Percentiles rank a stretch among this genome's conserved stretches.
phyloP scores from a whole-genome alignment of 2,888 invertebrate species.

The Chloroclystis v-ata region DNA sequence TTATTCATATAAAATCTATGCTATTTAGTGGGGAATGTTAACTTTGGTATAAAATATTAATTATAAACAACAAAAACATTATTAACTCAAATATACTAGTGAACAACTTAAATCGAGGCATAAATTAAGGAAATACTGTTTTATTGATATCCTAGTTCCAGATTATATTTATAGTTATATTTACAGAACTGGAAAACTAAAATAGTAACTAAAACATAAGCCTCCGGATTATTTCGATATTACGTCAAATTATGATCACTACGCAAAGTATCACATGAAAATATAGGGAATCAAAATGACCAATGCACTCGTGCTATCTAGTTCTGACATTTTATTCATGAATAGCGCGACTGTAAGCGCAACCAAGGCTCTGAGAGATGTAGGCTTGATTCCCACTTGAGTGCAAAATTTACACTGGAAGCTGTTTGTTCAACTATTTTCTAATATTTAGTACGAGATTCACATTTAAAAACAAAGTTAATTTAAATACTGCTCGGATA shows the following conservation, averaged over 20 bases:
- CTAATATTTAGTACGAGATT: too few relatives aligned
- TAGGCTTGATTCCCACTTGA: too few relatives aligned
- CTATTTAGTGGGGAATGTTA: constrained; percentile 83
- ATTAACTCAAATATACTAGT: constrained; percentile 68
- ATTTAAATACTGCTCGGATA: too few relatives aligned
- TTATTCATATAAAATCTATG: constrained; percentile 53
- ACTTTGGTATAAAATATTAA: constrained; percentile 84
- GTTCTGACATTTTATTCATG: too few relatives aligned
- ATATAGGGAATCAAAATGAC: too few relatives aligned
- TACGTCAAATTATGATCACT: constrained; percentile 2
- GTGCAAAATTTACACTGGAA: too few relatives aligned
- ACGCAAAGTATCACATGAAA: too few relatives aligned
- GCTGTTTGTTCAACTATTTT: too few relatives aligned
- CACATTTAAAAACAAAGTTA: too few relatives aligned
- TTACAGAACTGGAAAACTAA: constrained; percentile 67
- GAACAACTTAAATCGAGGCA: constrained; percentile 69
- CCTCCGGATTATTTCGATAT: constrained; percentile 29
- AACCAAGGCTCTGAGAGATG: too few relatives aligned
- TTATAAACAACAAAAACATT: constrained; percentile 74
- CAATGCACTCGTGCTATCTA: too few relatives aligned
- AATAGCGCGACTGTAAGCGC: too few relatives aligned
- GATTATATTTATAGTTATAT: constrained; percentile 63
- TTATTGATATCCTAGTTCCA: constrained; percentile 65
- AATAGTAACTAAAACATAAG: constrained; percentile 31
- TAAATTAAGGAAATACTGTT: constrained; percentile 77